Base-by-base conservation (phyloP, 2,888 invertebrate species). In the Brachypalpus laphriformis region DNA sequence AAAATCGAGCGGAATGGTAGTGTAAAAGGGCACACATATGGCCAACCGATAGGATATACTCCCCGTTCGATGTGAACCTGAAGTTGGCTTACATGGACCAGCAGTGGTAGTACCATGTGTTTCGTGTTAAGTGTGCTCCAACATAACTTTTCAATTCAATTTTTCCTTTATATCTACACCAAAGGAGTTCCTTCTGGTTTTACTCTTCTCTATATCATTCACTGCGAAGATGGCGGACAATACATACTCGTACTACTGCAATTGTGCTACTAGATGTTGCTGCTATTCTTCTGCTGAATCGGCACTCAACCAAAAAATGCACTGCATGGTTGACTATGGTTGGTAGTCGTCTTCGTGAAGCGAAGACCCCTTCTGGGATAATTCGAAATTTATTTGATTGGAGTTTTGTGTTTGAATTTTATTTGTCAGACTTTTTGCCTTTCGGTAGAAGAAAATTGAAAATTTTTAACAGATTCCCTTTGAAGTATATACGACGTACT, bases 61-160 rank as follows among this genome's bases (percentile, higher is more conserved):
- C 61, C 51, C 51, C 61, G 56, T 54, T 59, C 40, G 51, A 25
- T 16, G 18, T 76, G 47, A 70, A 51, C 70, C n/a, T 34, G 34
- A 45, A 66, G 45, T 54, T 18, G 28, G 20, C 25, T 56, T 54
- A 56, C 37, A 66, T 42, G 28, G n/a, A 49, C 5, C 47, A 68
- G 14, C 34, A 47, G 8, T 22, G 47, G 7, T 16, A 37, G 18
- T 22, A 81, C 81, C 85, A 85, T 85, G 85, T 85, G 85, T 61
- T 76, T 76, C 57, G 59, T 85, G 81, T 85, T 81, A 66, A 59
- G 31, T 66, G 56, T 75, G 45, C 81, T 85, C 49, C 75, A 61
- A 85, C 85, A 85, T 81, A 85, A 85, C 81, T 85, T 85, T 85
- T 85, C 75, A 81, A 85, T 85, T 81, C 81, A 45, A 65, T 61